phyloP scores from a whole-genome alignment of 2,888 invertebrate species.

The Adelognathus sp. region DNA sequence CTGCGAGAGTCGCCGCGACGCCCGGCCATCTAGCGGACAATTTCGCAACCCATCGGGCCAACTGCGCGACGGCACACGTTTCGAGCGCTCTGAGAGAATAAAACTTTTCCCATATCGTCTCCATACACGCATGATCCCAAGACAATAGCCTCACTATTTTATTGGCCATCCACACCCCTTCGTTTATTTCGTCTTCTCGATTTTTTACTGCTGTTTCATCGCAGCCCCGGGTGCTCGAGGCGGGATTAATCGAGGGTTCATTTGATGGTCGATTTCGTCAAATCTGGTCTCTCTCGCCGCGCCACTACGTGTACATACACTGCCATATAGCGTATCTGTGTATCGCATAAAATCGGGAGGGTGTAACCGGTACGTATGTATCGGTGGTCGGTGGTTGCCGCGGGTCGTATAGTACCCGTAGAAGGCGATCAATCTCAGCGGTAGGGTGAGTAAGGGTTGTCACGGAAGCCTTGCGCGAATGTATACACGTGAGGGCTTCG shows the following conservation, averaged over 20 bases:
- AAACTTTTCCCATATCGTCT: too few relatives aligned
- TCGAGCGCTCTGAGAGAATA: too few relatives aligned
- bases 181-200: background rate
- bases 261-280: slow-evolving; percentile 9
- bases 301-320: background rate
- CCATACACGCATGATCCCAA: too few relatives aligned
- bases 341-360: slow-evolving; percentile 4
- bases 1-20: too few relatives aligned
- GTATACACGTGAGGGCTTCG: slow-evolving; percentile 29
- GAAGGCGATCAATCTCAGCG: slow-evolving; percentile 31
- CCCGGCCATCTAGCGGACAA: background rate
- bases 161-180: background rate
- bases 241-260: slow-evolving; percentile 17
- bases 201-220: background rate
- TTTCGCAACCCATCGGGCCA: background rate
- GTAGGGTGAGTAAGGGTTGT: slow-evolving; percentile 36
- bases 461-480: slow-evolving; percentile 32
- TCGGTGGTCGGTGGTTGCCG: slow-evolving; percentile 4
- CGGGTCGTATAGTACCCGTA: slow-evolving; percentile 3
- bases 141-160: too few relatives aligned
- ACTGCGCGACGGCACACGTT: too few relatives aligned
- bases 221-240: background rate
- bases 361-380: background rate
- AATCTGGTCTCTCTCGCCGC: background rate
- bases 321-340: too few relatives aligned